Evolutionary conservation across 1,140 invertebrate genomes (phyloP), one percentile per base, ranked within the genome.

Genomic region (Ceratitis capitata): DNA sequence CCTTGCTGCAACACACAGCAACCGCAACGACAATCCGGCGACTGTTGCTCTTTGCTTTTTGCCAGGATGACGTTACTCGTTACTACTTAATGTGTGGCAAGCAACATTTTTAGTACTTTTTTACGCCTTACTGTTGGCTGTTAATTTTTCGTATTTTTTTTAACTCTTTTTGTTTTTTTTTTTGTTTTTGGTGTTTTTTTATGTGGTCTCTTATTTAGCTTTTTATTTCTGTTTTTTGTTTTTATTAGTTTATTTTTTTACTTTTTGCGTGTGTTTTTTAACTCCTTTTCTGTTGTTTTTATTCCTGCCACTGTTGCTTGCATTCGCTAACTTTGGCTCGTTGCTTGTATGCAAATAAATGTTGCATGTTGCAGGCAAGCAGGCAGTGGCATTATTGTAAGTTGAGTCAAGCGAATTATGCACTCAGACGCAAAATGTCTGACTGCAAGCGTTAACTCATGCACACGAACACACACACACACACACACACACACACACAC

Each of bases 341-440:
- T n/a, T 56, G 5, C 51, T 56, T 23, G 51, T 23, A 69, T 69
- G 64, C 39, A 78, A 78, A 35, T 69, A 69, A 69, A 69, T 69
- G 69, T 78, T 42, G 69, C 69, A 78, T 74, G 14, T 7, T 39
- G 35, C 64, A 74, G n/a, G n/a, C n/a, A n/a, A n/a, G n/a, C n/a
- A n/a, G n/a, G 35, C 64, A 74, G 35, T 26, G 19, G 10, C n/a
- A n/a, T n/a, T n/a, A 14, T 3, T 61, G 42, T 78, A 78, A 78
- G 69, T 78, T 78, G 69, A 78, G 69, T 45, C 69, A 78, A 78
- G 69, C 69, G 69, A 78, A 78, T 78, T 45, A 78, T 78, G 69
- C 69, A 78, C 69, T 78, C 69, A 78, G 69, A 39, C 32, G 69
- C 35, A 78, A 78, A 45, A 78, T 78, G 39, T 78, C 69, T 78